Evolutionary conservation across 2,113 vertebrate genomes (phyloP), one percentile per base, ranked within the genome.

Genomic region (Hippoglossus stenolepis): DNA sequence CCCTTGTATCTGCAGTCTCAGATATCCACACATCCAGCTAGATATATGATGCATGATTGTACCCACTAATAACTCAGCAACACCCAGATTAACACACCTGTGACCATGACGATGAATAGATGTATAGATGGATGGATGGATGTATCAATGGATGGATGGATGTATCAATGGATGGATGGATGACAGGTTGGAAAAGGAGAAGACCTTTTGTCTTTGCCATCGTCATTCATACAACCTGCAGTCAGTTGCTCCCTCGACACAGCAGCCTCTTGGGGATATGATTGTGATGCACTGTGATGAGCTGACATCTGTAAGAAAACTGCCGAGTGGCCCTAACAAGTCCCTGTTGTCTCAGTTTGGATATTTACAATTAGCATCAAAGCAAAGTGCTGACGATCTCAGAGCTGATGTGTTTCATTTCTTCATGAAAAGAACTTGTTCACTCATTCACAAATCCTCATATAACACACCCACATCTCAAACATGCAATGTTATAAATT

Each of bases 261-360:
- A 59, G 11, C 45, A 35, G 23, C 49, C 80, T 65, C 65, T 20
- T n/a, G 70, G 57, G 81, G 49, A 77, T 28, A 79, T 72, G 8
- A 62, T 66, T 59, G 38, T 76, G 54, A 83, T 63, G 62, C 40
- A 26, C 59, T 75, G 45, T 68, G 59, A 75, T 78, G 70, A 68
- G 65, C 74, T 73, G 56, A 73, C 67, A 75, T 75, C 72, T 67
- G 78, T 79, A 70, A 47, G 35, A 65, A 71, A 80, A 73, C 47
- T 70, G 71, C 69, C 12, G 72, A 80, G 67, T 31, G 61, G 49
- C 68, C 62, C 73, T 77, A 79, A 86, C 26, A 45, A 87, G 75
- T 84, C 73, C 70, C 85, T 24, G 18, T 49, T 74, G 76, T 84
- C 80, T 82, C 69, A 18, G n/a, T 71, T 73, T 65, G 68, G 68